Evolutionary conservation across 2,888 invertebrate genomes (phyloP).

Genomic region (Dermolepida albohirtum): DNA sequence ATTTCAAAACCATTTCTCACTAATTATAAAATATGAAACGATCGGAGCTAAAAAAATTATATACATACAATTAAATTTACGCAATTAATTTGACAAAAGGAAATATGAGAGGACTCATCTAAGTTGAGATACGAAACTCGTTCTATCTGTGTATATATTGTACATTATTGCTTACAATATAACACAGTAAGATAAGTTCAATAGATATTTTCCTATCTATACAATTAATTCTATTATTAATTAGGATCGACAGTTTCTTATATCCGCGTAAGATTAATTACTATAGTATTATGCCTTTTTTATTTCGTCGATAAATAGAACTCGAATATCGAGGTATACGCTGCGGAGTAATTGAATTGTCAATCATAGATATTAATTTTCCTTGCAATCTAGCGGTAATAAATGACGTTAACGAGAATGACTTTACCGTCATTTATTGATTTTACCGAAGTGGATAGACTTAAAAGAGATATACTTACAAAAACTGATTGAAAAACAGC

Average conservation of each 20-base stretch:
- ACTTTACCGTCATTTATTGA: conserved; percentile 12
- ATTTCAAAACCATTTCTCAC: no score
- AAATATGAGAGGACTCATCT: no score
- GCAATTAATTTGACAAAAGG: no score
- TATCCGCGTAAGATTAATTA: conserved; percentile 27
- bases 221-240: conserved; percentile 20
- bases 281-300: neutral
- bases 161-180: neutral
- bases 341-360: conserved; percentile 34
- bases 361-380: conserved; percentile 28
- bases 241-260: conserved; percentile 20
- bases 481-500: neutral
- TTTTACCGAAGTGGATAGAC: neutral
- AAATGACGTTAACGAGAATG: conserved; percentile 8
- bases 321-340: neutral
- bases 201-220: neutral
- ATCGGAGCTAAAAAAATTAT: no score
- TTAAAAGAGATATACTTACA: conserved; percentile 1
- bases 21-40: no score
- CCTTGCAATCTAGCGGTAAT: conserved; percentile 6
- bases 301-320: conserved; percentile 20
- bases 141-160: neutral
- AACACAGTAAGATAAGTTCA: neutral
- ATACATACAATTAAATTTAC: no score
- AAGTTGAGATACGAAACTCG: no score